Percentiles rank a stretch among this genome's conserved stretches.
phyloP scores from a whole-genome alignment of 2,797 vertebrate species.

The Spinibarbus caldwelli region DNA sequence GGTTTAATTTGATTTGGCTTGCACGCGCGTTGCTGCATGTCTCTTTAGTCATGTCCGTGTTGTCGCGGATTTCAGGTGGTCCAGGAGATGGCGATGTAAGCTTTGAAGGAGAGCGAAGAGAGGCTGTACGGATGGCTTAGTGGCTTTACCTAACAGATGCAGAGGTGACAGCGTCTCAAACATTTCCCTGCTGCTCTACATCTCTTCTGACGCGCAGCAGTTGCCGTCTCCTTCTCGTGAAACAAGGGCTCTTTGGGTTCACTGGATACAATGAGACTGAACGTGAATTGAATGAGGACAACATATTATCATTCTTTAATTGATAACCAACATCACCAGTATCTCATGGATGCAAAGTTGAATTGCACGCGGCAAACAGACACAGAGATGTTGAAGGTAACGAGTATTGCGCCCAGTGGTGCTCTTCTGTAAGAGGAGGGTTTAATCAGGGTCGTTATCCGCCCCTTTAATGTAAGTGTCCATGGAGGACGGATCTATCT shows the following conservation, averaged over 20 bases:
- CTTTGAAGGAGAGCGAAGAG: conserved; percentile 41
- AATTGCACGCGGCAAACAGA: background rate
- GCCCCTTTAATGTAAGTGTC: conserved; percentile 47
- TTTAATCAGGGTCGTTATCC: conserved; percentile 33
- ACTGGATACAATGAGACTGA: conserved; percentile 2
- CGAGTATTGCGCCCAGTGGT: conserved; percentile 7
- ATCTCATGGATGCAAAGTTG: conserved; percentile 21
- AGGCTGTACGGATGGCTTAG: conserved; percentile 20
- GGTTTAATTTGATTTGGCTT: background rate
- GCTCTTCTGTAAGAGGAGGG: conserved; percentile 36
- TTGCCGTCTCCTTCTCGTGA: background rate
- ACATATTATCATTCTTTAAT: background rate
- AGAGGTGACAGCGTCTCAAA: conserved; percentile 52
- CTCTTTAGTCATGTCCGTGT: conserved; percentile 1
- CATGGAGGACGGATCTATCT: conserved; percentile 56
- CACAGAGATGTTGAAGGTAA: conserved; percentile 42
- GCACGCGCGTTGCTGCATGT: background rate
- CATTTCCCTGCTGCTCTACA: background rate
- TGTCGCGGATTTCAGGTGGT: conserved; percentile 50
- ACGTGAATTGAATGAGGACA: conserved; percentile 5
- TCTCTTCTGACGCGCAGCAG: background rate
- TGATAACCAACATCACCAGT: too few species aligned
- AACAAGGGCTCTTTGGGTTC: background rate
- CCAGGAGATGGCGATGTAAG: conserved; percentile 72
- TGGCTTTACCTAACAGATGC: conserved; percentile 26